A percentile compares a stretch with the other conserved stretches of the same genome.
These are phyloP conservation scores for Osedax frankpressi DNA, from an alignment of 2,888 invertebrate genomes.

Conservation along the genomic window DNA sequence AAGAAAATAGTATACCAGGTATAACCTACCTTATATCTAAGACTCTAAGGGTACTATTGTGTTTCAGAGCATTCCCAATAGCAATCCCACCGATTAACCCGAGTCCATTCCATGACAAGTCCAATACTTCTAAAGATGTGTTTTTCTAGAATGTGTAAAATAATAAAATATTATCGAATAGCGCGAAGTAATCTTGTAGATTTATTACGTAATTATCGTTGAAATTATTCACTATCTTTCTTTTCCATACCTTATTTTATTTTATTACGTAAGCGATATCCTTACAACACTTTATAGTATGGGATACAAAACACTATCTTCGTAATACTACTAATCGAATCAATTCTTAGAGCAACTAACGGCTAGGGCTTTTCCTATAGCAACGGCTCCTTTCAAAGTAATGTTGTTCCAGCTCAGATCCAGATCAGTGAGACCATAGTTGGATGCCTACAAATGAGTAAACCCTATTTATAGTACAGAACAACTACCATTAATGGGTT, in stretches of 20 bases:
- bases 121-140: conserved; percentile 32
- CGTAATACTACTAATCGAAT: too few species aligned
- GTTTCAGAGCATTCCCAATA: conserved; percentile 7
- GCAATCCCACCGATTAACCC: conserved; percentile 13
- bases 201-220: too few species aligned
- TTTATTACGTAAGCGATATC: too few species aligned
- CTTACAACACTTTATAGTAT: too few species aligned
- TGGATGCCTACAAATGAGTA: conserved; percentile 34
- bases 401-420: conserved; percentile 43
- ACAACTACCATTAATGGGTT: too few species aligned
- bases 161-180: not conserved
- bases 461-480: too few species aligned
- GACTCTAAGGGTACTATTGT: conserved; percentile 11
- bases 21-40: conserved; percentile 17
- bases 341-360: too few species aligned
- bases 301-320: too few species aligned
- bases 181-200: too few species aligned
- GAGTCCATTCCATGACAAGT: conserved; percentile 23
- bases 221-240: too few species aligned
- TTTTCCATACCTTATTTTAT: too few species aligned
- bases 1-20: too few species aligned
- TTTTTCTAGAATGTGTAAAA: conserved; percentile 34
- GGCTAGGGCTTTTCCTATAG: conserved; percentile 32
- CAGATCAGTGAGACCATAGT: conserved; percentile 36
- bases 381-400: conserved; percentile 35